Conservation (phyloP, 1,140 invertebrate species). For the Heliconius himera region DNA sequence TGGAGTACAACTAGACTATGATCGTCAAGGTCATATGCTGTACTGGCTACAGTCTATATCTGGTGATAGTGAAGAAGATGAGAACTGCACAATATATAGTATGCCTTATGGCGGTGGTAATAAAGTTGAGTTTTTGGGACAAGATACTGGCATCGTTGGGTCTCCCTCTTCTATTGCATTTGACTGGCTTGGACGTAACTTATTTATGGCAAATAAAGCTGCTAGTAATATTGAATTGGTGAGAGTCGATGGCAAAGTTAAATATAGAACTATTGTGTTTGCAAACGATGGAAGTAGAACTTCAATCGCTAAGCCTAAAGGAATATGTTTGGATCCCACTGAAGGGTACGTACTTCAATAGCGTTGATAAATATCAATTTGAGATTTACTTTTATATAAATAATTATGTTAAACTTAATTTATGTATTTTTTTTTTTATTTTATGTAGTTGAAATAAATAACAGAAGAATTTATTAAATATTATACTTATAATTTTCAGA, state of each 20-base stretch:
- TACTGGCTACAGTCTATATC: constrained; percentile 92
- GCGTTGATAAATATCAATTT: not conserved
- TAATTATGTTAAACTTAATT: no score
- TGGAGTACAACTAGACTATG: constrained; percentile 95
- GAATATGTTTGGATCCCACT: constrained; percentile 94
- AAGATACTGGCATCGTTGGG: constrained; percentile 92
- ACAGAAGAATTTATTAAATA: not conserved
- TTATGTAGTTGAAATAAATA: not conserved
- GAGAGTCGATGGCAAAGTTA: constrained; percentile 91
- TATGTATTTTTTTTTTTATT: no score
- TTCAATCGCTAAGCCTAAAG: constrained; percentile 93
- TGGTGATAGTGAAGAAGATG: constrained; percentile 86
- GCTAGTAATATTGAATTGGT: constrained; percentile 97
- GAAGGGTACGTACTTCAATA: constrained; percentile 86
- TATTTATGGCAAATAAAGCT: constrained; percentile 95
- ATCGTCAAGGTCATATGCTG: constrained; percentile 90
- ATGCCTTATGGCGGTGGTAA: constrained; percentile 94
- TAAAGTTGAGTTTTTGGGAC: constrained; percentile 90
- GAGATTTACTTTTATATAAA: not conserved
- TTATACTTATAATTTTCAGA: constrained; percentile 65
- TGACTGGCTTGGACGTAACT: constrained; percentile 97
- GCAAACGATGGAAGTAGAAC: constrained; percentile 94
- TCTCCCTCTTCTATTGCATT: constrained; percentile 95
- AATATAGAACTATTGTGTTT: constrained; percentile 93
- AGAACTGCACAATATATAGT: constrained; percentile 91